phyloP scores from a whole-genome alignment of 2,888 invertebrate species.

The Xylocampa areola region DNA sequence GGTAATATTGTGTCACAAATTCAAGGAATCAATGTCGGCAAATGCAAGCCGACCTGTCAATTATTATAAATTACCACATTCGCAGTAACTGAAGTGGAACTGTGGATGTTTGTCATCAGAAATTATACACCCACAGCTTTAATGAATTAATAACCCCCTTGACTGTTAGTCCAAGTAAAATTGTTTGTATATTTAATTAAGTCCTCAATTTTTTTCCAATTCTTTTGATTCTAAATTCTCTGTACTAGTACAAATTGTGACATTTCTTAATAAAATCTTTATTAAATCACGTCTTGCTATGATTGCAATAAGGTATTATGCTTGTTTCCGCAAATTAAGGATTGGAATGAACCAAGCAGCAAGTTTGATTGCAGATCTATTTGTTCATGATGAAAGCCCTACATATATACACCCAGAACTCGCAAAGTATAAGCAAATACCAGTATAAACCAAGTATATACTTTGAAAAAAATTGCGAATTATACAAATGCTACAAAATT shows the following conservation, averaged over 20 bases:
- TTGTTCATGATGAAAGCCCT: neutral
- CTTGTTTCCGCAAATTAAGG: too few relatives aligned
- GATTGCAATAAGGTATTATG: too few relatives aligned
- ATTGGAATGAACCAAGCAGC: too few relatives aligned
- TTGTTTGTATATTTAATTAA: constrained; percentile 14
- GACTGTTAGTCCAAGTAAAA: constrained; percentile 13
- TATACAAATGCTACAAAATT: too few relatives aligned
- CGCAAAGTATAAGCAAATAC: neutral
- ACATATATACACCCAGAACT: neutral
- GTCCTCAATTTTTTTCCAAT: constrained; percentile 20
- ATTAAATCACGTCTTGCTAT: too few relatives aligned
- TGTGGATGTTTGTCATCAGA: constrained; percentile 46
- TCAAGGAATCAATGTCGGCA: constrained; percentile 36
- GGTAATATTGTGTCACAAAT: constrained; percentile 24
- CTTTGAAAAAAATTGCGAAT: too few relatives aligned
- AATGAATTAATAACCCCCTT: constrained; percentile 41
- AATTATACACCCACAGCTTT: constrained; percentile 45
- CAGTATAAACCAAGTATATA: too few relatives aligned
- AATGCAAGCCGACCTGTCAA: constrained; percentile 33
- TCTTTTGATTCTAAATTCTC: neutral
- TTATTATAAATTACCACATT: constrained; percentile 46
- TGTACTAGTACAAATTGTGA: too few relatives aligned
- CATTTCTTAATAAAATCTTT: too few relatives aligned
- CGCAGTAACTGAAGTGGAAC: constrained; percentile 44
- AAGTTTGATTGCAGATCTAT: too few relatives aligned